Percentiles rank a stretch among this genome's conserved stretches.
These are phyloP conservation scores for Tetranychus truncatus DNA, from an alignment of 2,888 invertebrate genomes.

Conservation along the genomic window DNA sequence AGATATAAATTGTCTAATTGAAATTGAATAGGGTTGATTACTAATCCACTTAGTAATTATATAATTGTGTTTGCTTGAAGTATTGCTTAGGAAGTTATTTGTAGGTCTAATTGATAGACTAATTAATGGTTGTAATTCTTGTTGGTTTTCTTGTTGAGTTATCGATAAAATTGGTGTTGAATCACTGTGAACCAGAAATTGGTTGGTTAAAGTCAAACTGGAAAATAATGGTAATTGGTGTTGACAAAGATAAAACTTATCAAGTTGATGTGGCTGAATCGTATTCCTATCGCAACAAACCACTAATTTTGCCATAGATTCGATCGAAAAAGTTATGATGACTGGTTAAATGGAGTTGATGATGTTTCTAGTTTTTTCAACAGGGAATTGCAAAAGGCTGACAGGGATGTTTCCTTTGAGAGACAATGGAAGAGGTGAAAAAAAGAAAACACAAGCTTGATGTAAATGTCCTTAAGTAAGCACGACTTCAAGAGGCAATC, in stretches of 20 bases:
- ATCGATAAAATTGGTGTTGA: neutral
- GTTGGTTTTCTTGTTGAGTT: neutral
- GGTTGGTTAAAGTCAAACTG: neutral
- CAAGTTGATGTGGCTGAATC: neutral
- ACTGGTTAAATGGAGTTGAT: neutral
- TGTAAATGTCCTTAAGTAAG: no score
- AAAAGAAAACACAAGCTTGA: no score
- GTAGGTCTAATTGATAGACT: no score
- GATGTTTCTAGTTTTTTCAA: neutral
- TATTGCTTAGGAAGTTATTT: no score
- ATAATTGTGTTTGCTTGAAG: no score
- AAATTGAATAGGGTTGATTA: no score
- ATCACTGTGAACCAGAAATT: neutral
- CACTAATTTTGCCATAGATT: neutral
- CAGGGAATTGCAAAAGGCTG: neutral
- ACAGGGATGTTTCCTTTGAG: neutral
- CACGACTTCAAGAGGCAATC: no score
- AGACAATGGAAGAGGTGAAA: no score
- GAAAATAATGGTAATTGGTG: neutral
- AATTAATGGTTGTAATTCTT: no score
- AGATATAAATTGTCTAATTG: no score
- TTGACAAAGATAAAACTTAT: neutral
- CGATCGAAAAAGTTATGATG: neutral
- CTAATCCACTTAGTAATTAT: no score
- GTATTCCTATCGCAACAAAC: neutral